Percentiles rank a stretch among this genome's conserved stretches.
These are phyloP conservation scores for Ylistrum balloti DNA, from an alignment of 1,140 invertebrate genomes.

Conservation along the genomic window DNA sequence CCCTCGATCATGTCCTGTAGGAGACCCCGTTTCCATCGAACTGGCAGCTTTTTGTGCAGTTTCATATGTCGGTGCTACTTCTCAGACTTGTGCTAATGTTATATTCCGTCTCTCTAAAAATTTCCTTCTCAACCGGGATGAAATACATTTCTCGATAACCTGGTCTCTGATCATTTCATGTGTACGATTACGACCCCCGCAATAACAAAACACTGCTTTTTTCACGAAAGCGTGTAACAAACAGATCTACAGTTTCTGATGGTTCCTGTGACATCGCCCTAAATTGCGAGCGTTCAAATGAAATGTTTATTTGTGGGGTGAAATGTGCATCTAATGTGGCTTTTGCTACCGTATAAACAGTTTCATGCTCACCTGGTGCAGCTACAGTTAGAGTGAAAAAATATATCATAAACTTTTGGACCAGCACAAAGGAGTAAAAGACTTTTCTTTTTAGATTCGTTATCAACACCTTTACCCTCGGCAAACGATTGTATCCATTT, in stretches of 20 bases:
- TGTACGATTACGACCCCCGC: slow-evolving; percentile 46
- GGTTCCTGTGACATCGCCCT: slow-evolving; percentile 44
- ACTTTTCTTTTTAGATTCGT: slow-evolving; percentile 56
- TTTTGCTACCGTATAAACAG: slow-evolving; percentile 51
- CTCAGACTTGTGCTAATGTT: slow-evolving; percentile 50
- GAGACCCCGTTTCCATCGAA: slow-evolving; percentile 54
- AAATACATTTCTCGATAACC: slow-evolving; percentile 63
- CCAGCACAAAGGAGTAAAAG: slow-evolving; percentile 62
- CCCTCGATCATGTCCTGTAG: not conserved
- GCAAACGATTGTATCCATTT: slow-evolving; percentile 57
- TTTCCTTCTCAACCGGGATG: slow-evolving; percentile 54
- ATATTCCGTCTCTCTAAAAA: slow-evolving; percentile 52
- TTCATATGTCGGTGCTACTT: slow-evolving; percentile 54
- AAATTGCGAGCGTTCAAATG: slow-evolving; percentile 54
- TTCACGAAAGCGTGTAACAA: slow-evolving; percentile 57
- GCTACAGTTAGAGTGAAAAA: slow-evolving; percentile 48
- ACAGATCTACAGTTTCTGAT: slow-evolving; percentile 58
- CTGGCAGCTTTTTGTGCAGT: slow-evolving; percentile 54
- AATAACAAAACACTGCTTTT: slow-evolving; percentile 60
- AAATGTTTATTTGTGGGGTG: slow-evolving; percentile 51
- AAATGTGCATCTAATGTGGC: slow-evolving; percentile 54
- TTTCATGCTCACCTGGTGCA: slow-evolving; percentile 48
- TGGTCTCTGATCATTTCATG: slow-evolving; percentile 62
- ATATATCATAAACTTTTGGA: slow-evolving; percentile 63
- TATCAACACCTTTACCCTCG: slow-evolving; percentile 52